Evolutionary conservation across 2,113 vertebrate species (phyloP), one percentile per base, ranked within the genome.

Genomic region (Labrus mixtus): DNA sequence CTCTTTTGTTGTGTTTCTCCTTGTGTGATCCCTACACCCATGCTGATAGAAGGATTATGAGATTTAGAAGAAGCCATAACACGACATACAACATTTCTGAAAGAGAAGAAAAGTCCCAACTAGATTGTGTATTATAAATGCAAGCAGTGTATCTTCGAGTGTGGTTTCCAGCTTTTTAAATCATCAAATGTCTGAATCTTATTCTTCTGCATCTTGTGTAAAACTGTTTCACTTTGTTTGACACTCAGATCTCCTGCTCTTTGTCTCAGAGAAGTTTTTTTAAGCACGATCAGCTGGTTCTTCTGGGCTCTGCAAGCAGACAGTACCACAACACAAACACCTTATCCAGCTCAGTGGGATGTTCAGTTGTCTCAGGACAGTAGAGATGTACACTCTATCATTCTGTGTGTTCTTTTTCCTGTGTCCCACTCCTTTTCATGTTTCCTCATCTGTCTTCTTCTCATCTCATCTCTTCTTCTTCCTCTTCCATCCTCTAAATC

Each of bases 41-140:
- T 84, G 69, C 25, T 68, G 33, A 64, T 54, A 39, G 19, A 81
- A 53, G 59, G 25, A 15, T 58, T 37, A 62, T 41, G 6, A 29
- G 37, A 67, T 71, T 72, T 61, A 37, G 17, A 9, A 10, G 1
- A 23, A 67, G 20, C 41, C 20, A 54, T 22, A 67, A 57, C 72
- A 22, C 48, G 57, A 25, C 56, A 29, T 54, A 29, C 58, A 1
- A 48, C 17, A 48, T 48, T 13, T 46, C 17, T 46, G 45, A 17
- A 46, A 16, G 45, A 43, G 58, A 51, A 45, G 13, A 64, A 59
- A 19, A 51, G 59, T 68, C 11, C 37, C 13, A 65, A 55, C 8
- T 5, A 8, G n/a, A 50, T 43, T 50, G 17, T 51, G n/a, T 51
- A 15, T 25, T 53, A 8, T 13, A 23, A 58, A 10, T 22, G 29